Conservation (phyloP, 2,113 vertebrate species). For the Pelmatolapia mariae region DNA sequence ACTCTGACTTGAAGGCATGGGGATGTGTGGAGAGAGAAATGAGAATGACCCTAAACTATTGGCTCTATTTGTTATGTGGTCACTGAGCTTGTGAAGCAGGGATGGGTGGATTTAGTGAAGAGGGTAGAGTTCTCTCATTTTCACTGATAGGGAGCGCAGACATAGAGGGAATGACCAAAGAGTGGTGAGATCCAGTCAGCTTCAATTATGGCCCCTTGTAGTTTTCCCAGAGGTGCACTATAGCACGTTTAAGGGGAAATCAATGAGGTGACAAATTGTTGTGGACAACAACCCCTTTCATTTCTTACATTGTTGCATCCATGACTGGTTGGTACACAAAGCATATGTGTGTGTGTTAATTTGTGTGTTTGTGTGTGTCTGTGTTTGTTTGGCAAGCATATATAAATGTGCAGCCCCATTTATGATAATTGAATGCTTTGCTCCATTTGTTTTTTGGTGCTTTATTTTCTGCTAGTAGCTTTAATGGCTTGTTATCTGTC, state of each 20-base stretch:
- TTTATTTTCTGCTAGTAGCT: conserved; percentile 45
- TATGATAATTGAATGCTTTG: conserved; percentile 57
- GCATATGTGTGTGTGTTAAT: neutral
- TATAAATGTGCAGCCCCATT: conserved; percentile 29
- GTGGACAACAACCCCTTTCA: conserved; percentile 63
- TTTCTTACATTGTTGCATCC: conserved; percentile 48
- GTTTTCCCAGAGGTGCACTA: conserved; percentile 61
- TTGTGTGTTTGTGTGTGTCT: neutral
- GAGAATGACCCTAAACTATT: conserved; percentile 45
- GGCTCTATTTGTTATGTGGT: conserved; percentile 48
- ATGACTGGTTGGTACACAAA: conserved; percentile 19
- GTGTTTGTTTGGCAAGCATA: conserved; percentile 3
- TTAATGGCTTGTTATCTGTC: conserved; percentile 58
- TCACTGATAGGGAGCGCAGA: conserved; percentile 53
- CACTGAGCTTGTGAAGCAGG: neutral
- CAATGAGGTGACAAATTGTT: conserved; percentile 70
- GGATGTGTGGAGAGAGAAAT: conserved; percentile 27
- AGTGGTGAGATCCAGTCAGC: conserved; percentile 58
- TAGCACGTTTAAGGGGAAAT: conserved; percentile 63
- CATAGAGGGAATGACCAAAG: conserved; percentile 49
- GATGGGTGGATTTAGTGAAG: conserved; percentile 34
- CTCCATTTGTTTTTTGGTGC: conserved; percentile 50
- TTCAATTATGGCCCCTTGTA: conserved; percentile 59
- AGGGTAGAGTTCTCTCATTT: conserved; percentile 53
- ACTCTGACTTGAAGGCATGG: conserved; percentile 18